These are phyloP conservation scores for Oryctolagus cuniculus DNA, from an alignment of 2,113 vertebrate genomes.

Conservation along the genomic window mOryCun1.1 NC_091434.1:15443001-15443500, in stretches of 20 bases:
- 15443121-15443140: background rate
- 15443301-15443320: too few species aligned
- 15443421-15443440: too few species aligned
- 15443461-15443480: too few species aligned
- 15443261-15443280: background rate
- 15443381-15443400: too few species aligned
- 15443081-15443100: background rate
- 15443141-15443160: background rate
- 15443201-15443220: background rate
- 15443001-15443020: conserved; percentile 28
- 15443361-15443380: too few species aligned
- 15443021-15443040: background rate
- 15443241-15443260: conserved; percentile 17
- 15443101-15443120: background rate
- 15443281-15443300: background rate
- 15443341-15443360: too few species aligned
- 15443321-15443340: too few species aligned
- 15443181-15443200: conserved; percentile 31
- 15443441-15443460: too few species aligned
- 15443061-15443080: background rate
- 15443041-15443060: conserved; percentile 3
- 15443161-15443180: background rate
- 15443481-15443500: too few species aligned
- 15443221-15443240: conserved; percentile 21
- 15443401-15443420: too few species aligned